A percentile compares a stretch with the other conserved stretches of the same genome.
phyloP scores from a whole-genome alignment of 2,888 invertebrate genomes.

The Lobophora halterata region DNA sequence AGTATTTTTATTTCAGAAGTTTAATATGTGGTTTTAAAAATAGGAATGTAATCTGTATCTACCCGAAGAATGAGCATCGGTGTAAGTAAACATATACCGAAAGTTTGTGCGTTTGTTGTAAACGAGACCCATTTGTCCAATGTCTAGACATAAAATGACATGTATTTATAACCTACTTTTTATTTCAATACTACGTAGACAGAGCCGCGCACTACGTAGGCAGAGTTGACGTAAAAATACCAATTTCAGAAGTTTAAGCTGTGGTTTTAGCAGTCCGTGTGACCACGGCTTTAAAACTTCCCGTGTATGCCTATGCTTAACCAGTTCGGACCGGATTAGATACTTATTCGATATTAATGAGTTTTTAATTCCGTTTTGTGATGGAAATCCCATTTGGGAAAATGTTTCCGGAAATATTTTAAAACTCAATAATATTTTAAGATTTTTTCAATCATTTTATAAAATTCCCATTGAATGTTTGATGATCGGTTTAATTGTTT shows the following conservation, averaged over 20 bases:
- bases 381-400: conserved; percentile 19
- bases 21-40: too few species aligned
- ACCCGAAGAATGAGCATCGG: too few species aligned
- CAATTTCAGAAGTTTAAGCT: neutral
- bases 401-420: neutral
- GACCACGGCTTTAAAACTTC: conserved; percentile 30
- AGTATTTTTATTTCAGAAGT: too few species aligned
- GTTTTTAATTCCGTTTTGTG: conserved; percentile 26
- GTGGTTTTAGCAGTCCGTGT: conserved; percentile 13
- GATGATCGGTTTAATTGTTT: conserved; percentile 7
- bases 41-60: too few species aligned
- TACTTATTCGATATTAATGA: conserved; percentile 33
- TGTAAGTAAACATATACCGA: too few species aligned
- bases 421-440: neutral
- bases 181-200: too few species aligned
- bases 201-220: too few species aligned
- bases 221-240: neutral
- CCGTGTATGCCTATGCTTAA: conserved; percentile 29
- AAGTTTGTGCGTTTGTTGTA: too few species aligned
- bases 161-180: too few species aligned
- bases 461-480: neutral
- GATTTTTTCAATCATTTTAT: too few species aligned
- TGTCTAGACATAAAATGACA: too few species aligned
- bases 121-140: too few species aligned
- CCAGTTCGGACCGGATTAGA: conserved; percentile 29